Evolutionary conservation across 1,140 invertebrate species (phyloP).

Genomic region (Drosophila ananassae): DNA sequence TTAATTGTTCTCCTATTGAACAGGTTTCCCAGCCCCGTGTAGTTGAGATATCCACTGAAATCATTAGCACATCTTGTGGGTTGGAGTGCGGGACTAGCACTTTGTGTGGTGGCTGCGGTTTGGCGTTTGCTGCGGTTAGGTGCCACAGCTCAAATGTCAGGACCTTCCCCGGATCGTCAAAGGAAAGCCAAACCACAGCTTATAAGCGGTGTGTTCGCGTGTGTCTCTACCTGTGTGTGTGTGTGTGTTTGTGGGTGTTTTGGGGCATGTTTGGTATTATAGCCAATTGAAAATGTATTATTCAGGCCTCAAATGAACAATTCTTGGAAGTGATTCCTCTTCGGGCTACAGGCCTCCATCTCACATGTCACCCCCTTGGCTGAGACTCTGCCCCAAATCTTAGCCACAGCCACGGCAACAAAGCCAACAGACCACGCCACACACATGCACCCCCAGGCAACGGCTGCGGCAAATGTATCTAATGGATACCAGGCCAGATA

Average conservation of each 20-base stretch:
- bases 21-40: constrained; percentile 6
- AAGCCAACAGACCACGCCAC: constrained; percentile 1
- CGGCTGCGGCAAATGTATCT: constrained; percentile 57
- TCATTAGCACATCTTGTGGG: constrained; percentile 40
- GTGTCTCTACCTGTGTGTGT: not conserved
- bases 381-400: constrained; percentile 33
- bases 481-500: constrained; percentile 60
- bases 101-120: constrained; percentile 28
- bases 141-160: constrained; percentile 39
- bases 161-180: constrained; percentile 27
- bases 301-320: constrained; percentile 45
- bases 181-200: constrained; percentile 33
- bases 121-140: constrained; percentile 33
- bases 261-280: constrained; percentile 11
- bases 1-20: constrained; percentile 30
- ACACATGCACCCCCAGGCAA: constrained; percentile 20
- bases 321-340: constrained; percentile 10
- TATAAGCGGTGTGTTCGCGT: constrained; percentile 11
- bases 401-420: constrained; percentile 17
- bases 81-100: constrained; percentile 4
- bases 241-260: constrained; percentile 3
- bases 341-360: not conserved
- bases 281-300: constrained; percentile 50
- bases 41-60: constrained; percentile 5
- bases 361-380: constrained; percentile 37